Base-by-base conservation (phyloP, 2,797 vertebrate species). In the Meriones psammophilus region DNA sequence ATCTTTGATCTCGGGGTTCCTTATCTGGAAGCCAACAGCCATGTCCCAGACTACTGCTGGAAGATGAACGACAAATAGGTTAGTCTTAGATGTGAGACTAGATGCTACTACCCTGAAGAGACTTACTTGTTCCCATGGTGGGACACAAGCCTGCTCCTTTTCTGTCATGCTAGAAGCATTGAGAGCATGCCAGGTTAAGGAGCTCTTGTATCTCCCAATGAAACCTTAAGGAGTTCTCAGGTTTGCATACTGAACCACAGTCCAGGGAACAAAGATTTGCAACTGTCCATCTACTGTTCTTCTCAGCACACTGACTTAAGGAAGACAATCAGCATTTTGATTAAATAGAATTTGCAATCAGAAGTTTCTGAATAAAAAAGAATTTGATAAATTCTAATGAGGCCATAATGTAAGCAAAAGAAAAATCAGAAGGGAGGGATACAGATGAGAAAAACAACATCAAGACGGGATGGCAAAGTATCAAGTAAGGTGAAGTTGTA, bases 301-400 rank as follows among this genome's bases (percentile, higher is more conserved):
- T 54, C n/a, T 77, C 64, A 94, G 36, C 71, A 92, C 20, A 60
- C 1, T 71, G 66, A 79, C 79, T 97, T 83, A 42, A 83, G 86
- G 30, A n/a, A 91, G 68, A 89, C 39, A 66, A 92, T 80, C 81
- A 93, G 36, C 42, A 89, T 42, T 50, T 90, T 92, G 66, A 96
- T 95, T 94, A 81, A 92, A 66, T 71, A 54, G 28, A 88, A 96
- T 89, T 78, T 91, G 79, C 94, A 92, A 96, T 78, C 92, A 97
- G 83, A 92, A 60, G 26, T 33, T 90, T 88, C n/a, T 88, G 94
- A 95, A 93, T 95, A 84, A 89, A 24, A 73, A 90, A 56, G 77
- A 89, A 87, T 96, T 80, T 74, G 73, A 92, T 94, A 73, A 92
- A 91, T 92, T 91, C 76, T 94, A 95, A 91, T 78, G 77, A 94